Conservation (phyloP, 2,113 vertebrate genomes). For the Apodemus speciosus region DNA sequence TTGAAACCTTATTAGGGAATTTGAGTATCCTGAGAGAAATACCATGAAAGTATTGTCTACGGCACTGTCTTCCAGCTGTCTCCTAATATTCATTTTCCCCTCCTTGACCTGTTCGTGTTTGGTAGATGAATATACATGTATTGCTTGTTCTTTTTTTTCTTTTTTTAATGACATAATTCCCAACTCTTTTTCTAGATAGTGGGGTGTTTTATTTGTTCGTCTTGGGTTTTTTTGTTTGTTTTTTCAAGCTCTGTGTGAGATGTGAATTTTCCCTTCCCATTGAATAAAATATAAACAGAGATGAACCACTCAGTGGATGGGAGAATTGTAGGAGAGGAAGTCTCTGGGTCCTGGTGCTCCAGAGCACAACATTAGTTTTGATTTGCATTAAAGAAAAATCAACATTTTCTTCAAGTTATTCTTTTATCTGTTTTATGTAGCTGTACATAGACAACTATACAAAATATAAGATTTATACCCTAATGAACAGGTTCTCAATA, state of each 20-base stretch:
- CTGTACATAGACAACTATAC: not conserved
- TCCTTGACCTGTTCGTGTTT: not conserved
- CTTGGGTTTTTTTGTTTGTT: too few species aligned
- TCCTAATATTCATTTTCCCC: not conserved
- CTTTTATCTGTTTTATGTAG: not conserved
- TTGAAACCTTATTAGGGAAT: not conserved
- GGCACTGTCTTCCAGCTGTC: not conserved
- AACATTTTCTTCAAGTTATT: not conserved
- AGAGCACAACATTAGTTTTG: not conserved
- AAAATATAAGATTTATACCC: not conserved
- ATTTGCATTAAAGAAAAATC: not conserved
- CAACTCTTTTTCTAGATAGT: not conserved
- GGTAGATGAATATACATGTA: not conserved
- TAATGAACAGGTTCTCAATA: not conserved
- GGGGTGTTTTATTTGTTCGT: too few species aligned
- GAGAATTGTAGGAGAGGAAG: not conserved
- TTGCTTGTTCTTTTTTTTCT: not conserved
- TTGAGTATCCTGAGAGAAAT: not conserved
- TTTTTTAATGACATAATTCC: not conserved
- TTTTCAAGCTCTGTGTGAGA: not conserved
- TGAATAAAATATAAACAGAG: not conserved
- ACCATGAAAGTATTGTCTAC: not conserved
- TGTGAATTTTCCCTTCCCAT: too few species aligned
- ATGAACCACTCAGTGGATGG: not conserved
- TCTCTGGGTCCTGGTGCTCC: not conserved